Evolutionary conservation across 2,888 invertebrate genomes (phyloP).

Genomic region (Leucophenga montana): DNA sequence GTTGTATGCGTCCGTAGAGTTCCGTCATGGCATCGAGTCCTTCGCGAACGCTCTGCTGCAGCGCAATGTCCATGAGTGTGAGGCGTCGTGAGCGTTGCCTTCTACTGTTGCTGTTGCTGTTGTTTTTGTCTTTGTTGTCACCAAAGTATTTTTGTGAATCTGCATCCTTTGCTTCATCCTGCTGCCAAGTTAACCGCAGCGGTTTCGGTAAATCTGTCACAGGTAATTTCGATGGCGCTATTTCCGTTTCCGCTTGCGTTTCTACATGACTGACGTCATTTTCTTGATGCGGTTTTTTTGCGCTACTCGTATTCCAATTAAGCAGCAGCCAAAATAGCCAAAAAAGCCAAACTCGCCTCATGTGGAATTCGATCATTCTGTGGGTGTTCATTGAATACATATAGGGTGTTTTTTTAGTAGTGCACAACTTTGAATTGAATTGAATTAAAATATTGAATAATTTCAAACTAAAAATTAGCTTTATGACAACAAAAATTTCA

Average conservation of each 20-base stretch:
- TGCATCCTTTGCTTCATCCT: neutral
- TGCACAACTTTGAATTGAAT: too few relatives aligned
- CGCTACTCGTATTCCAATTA: too few relatives aligned
- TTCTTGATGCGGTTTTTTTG: neutral
- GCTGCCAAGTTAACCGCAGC: slow-evolving; percentile 31
- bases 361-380: slow-evolving; percentile 12
- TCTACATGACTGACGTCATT: neutral
- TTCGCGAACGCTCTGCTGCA: slow-evolving; percentile 70
- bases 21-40: slow-evolving; percentile 71
- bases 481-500: too few relatives aligned
- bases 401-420: too few relatives aligned
- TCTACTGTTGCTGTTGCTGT: neutral
- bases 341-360: too few relatives aligned
- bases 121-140: too few relatives aligned
- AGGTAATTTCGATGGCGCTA: slow-evolving; percentile 44
- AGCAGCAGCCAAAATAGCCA: slow-evolving; percentile 29
- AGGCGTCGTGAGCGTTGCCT: slow-evolving; percentile 57
- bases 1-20: slow-evolving; percentile 70
- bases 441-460: too few relatives aligned
- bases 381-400: too few relatives aligned
- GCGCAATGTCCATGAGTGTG: slow-evolving; percentile 67
- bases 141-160: neutral
- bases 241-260: neutral
- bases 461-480: too few relatives aligned
- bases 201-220: slow-evolving; percentile 61